Evolutionary conservation across 2,888 invertebrate genomes (phyloP).

Genomic region (Cephus sareptanus): DNA sequence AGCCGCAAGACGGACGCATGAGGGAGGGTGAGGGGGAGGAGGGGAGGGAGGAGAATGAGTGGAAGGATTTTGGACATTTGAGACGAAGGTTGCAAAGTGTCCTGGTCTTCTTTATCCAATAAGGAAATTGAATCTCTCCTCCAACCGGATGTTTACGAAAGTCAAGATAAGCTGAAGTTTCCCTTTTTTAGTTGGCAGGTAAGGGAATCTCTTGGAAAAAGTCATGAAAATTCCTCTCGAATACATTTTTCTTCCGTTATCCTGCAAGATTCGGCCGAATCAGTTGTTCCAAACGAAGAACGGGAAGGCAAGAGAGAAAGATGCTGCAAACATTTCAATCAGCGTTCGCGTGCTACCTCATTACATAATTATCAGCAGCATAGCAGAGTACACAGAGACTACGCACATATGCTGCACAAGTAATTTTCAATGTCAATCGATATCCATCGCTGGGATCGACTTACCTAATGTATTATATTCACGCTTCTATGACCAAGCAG

Average conservation of each 20-base stretch:
- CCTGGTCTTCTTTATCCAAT: background rate
- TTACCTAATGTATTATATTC: conserved; percentile 13
- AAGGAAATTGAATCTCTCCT: background rate
- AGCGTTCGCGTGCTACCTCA: background rate
- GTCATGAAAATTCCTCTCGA: background rate
- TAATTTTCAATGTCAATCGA: background rate
- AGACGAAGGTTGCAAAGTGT: background rate
- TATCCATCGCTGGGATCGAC: conserved; percentile 11
- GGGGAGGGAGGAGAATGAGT: background rate
- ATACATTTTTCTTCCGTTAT: background rate
- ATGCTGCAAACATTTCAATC: background rate
- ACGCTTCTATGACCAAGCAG: conserved; percentile 24
- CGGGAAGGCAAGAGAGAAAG: background rate
- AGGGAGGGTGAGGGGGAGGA: too few species aligned
- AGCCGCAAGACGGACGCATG: too few species aligned
- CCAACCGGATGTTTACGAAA: background rate
- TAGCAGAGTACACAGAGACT: background rate
- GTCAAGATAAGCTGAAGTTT: background rate
- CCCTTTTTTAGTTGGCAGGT: background rate
- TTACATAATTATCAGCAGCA: background rate
- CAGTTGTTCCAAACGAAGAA: background rate
- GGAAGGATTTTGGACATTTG: background rate
- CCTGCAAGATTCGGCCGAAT: background rate
- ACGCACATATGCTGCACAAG: background rate
- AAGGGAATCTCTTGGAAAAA: background rate